These are phyloP conservation scores for Sebastes flavidus DNA, from an alignment of 2,797 vertebrate genomes.

Conservation along the genomic window DNA sequence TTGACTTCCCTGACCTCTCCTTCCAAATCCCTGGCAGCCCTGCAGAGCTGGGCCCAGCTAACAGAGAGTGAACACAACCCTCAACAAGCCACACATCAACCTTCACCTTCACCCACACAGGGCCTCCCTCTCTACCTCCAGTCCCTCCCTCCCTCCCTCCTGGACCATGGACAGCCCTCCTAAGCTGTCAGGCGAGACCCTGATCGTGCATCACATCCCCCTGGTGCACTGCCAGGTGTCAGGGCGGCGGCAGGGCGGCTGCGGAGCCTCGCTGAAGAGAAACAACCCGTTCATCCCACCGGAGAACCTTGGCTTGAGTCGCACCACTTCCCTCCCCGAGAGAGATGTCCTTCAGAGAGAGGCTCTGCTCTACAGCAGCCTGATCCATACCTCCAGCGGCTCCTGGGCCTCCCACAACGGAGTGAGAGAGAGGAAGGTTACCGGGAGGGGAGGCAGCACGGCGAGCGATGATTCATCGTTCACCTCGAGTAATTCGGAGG, in stretches of 20 bases:
- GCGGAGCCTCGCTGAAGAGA: conserved; percentile 80
- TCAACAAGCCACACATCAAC: neutral
- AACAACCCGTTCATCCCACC: conserved; percentile 88
- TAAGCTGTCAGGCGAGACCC: conserved; percentile 93
- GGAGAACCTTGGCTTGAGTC: conserved; percentile 86
- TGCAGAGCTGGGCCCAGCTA: conserved; percentile 44
- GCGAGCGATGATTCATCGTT: conserved; percentile 81
- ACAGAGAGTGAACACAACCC: conserved; percentile 52
- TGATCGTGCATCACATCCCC: conserved; percentile 98
- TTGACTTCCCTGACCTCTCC: conserved; percentile 64
- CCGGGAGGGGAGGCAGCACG: conserved; percentile 72
- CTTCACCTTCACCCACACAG: neutral
- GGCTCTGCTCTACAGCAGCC: conserved; percentile 89
- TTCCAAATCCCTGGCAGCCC: conserved; percentile 65
- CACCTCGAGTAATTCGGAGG: conserved; percentile 82
- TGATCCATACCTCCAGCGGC: conserved; percentile 82
- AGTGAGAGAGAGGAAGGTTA: conserved; percentile 54
- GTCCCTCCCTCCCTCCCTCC: neutral
- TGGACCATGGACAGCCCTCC: conserved; percentile 91
- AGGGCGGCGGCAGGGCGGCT: conserved; percentile 80
- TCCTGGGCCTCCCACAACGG: conserved; percentile 56
- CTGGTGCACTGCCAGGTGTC: conserved; percentile 97
- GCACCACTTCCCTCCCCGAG: conserved; percentile 88
- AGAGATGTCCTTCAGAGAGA: conserved; percentile 90
- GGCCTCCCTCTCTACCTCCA: neutral